These are phyloP conservation scores for Anniella stebbinsi DNA, from an alignment of 2,797 vertebrate species.

Conservation along the genomic window DNA sequence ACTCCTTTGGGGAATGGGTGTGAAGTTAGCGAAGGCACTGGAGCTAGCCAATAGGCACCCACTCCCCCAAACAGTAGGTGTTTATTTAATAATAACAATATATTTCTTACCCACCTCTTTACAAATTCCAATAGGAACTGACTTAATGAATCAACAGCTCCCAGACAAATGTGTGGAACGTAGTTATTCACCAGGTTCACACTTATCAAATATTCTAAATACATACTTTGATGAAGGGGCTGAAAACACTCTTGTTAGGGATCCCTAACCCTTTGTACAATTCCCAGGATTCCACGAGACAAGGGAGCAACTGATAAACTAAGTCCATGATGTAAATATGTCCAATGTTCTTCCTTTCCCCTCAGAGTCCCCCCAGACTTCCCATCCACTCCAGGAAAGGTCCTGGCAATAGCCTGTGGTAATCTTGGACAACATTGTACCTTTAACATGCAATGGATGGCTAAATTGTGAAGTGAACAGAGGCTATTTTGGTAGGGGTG, in stretches of 20 bases:
- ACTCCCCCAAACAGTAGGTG: neutral
- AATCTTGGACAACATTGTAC: fast-evolving
- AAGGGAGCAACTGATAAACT: too few relatives aligned
- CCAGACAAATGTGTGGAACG: neutral
- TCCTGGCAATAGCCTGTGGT: neutral
- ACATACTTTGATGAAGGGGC: neutral
- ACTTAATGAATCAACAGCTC: neutral
- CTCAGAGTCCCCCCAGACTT: neutral
- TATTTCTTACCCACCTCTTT: too few relatives aligned
- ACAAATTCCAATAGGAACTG: neutral
- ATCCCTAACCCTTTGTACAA: neutral
- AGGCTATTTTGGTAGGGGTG: neutral
- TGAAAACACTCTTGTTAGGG: neutral
- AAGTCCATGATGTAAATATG: neutral
- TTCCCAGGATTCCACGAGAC: neutral
- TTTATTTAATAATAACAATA: too few relatives aligned
- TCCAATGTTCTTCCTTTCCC: neutral
- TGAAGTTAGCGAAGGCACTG: neutral
- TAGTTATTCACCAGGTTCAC: neutral
- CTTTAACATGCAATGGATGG: neutral
- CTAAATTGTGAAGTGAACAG: conserved; percentile 4
- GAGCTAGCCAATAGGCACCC: neutral
- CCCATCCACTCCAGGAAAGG: neutral
- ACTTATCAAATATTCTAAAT: neutral
- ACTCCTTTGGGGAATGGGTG: neutral